Percentiles rank a stretch among this genome's conserved stretches.
These are phyloP conservation scores for Larimichthys polyactis DNA, from an alignment of 2,113 vertebrate species.

Conservation along the genomic window DNA sequence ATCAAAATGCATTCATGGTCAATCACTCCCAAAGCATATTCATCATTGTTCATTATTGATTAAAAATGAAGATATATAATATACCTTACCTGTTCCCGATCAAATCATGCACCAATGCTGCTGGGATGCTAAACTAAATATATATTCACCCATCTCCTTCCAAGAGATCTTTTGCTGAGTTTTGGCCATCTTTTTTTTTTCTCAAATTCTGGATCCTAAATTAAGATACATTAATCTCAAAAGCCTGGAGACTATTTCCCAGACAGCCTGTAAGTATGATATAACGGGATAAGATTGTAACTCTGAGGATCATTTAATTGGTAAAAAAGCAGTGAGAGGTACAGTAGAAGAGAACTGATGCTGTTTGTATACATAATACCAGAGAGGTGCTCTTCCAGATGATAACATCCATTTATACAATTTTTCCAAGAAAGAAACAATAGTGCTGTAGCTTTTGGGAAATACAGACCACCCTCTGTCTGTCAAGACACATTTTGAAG, in stretches of 20 bases:
- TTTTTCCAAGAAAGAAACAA: not conserved
- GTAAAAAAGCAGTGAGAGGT: not conserved
- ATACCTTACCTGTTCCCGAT: no score
- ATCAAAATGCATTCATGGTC: no score
- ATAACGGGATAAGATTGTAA: not conserved
- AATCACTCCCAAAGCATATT: no score
- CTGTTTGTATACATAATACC: not conserved
- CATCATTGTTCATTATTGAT: no score
- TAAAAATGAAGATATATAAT: no score
- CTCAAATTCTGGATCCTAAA: not conserved
- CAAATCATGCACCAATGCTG: no score
- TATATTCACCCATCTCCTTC: not conserved
- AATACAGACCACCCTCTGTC: not conserved
- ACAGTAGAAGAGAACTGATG: not conserved
- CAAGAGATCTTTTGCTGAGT: not conserved
- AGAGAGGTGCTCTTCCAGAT: not conserved
- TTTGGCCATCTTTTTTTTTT: not conserved
- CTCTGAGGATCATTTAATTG: slow-evolving; percentile 6
- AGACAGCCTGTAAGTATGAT: not conserved
- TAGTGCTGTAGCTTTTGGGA: not conserved
- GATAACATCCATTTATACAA: not conserved
- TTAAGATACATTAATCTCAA: not conserved
- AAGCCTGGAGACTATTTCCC: not conserved
- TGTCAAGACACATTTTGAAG: not conserved
- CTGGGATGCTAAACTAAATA: not conserved